These are phyloP conservation scores for Microvelia longipes DNA, from an alignment of 1,140 invertebrate species.

Conservation along the genomic window DNA sequence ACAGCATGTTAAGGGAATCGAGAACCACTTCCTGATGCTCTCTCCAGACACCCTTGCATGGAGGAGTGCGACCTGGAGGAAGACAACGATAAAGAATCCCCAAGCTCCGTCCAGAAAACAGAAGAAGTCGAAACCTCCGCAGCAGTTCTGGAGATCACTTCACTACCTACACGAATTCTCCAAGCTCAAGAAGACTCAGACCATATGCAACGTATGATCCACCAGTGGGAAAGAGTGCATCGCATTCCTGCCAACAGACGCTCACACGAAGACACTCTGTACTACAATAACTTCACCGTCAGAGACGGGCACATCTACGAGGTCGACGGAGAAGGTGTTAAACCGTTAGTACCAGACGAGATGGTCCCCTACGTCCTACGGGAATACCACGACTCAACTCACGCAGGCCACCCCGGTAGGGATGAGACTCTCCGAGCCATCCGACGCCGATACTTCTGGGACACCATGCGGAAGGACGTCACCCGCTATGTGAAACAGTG, in stretches of 20 bases:
- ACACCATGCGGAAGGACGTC: background rate
- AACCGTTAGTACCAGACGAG: slow-evolving; percentile 25
- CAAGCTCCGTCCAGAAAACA: no score
- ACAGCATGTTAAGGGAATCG: no score
- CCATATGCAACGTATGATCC: no score
- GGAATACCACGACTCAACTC: slow-evolving; percentile 12
- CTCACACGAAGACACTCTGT: background rate
- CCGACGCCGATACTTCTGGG: background rate
- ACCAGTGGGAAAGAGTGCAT: background rate
- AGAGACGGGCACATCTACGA: background rate
- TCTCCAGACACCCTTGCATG: no score
- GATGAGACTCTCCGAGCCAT: background rate
- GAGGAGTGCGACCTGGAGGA: no score
- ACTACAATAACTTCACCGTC: background rate
- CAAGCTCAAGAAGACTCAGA: no score
- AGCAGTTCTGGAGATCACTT: no score
- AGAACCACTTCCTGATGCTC: no score
- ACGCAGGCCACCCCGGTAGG: slow-evolving; percentile 2
- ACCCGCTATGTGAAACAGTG: background rate
- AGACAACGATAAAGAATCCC: no score
- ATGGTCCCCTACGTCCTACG: background rate
- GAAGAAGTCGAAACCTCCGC: no score
- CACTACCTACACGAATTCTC: no score
- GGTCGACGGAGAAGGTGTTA: slow-evolving; percentile 23
- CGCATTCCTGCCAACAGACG: background rate